Evolutionary conservation across 2,113 vertebrate genomes (phyloP), one percentile per base, ranked within the genome.

Genomic region (Zapornia atra): DNA sequence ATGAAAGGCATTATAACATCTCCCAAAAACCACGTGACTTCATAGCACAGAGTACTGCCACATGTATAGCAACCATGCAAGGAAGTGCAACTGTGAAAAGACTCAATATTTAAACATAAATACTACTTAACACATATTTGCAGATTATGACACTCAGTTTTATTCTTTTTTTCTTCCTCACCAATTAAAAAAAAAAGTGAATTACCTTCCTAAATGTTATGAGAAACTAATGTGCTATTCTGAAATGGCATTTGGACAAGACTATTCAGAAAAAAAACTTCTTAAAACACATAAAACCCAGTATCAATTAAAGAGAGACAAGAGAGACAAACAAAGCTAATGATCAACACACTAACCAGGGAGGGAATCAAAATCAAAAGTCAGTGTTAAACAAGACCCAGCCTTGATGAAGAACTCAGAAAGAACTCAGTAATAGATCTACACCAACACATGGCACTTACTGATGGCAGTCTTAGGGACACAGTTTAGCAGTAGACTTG

Each of bases 401-500:
- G 21, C 6, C 50, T 34, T 79, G 28, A 59, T 14, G 15, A 21
- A 92, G 46, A 90, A 38, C 21, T 31, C 25, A 56, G 13, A 56
- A 75, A 63, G 8, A 76, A 88, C 26, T 42, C 16, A 26, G 8
- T 57, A 78, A 90, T 0, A 61, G 5, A 21, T 36, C 19, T 40
- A 19, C 6, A 54, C 60, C 53, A 72, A 51, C 3, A 46, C 1
- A 8, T 22, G 6, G 36, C 1, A 3, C 25, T 46, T 46, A 5
- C 25, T 56, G 34, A 69, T 3, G 1, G 18, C 1, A 0, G 1
- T 1, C 28, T 56, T 40, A 50, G 10, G 29, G 19, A 69, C 33
- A 42, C 1, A 4, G 34, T 75, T 85, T 12, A 79, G 14, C 34
- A 12, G 11, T 28, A 13, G 7, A 60, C 38, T 64, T n/a, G 11